Percentiles rank a stretch among this genome's conserved stretches.
phyloP scores from a whole-genome alignment of 2,888 invertebrate genomes.

The Campaea margaritaria region DNA sequence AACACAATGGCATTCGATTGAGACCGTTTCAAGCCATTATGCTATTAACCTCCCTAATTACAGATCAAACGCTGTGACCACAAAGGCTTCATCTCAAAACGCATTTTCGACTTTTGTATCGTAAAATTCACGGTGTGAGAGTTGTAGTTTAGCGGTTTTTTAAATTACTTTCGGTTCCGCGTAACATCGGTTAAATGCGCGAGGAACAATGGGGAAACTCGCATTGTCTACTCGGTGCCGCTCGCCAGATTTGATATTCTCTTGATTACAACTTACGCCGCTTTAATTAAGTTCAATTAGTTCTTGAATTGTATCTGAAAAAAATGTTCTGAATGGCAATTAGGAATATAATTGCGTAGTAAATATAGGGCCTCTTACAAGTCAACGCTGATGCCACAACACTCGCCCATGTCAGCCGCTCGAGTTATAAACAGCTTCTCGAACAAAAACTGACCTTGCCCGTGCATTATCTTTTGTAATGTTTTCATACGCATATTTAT shows the following conservation, averaged over 20 bases:
- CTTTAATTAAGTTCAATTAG: slow-evolving; percentile 27
- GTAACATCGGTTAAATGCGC: slow-evolving; percentile 43
- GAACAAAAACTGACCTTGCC: slow-evolving; percentile 46
- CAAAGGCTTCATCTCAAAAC: slow-evolving; percentile 74
- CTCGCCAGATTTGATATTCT: slow-evolving; percentile 23
- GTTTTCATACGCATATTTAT: slow-evolving; percentile 48
- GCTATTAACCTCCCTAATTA: slow-evolving; percentile 80
- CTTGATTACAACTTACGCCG: slow-evolving; percentile 13
- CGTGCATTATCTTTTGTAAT: slow-evolving; percentile 47
- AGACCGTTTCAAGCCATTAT: slow-evolving; percentile 78
- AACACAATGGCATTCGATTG: slow-evolving; percentile 74
- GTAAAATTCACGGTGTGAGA: slow-evolving; percentile 68
- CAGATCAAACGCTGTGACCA: slow-evolving; percentile 79
- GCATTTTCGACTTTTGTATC: slow-evolving; percentile 73
- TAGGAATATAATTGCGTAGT: slow-evolving; percentile 24
- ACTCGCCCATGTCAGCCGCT: slow-evolving; percentile 18
- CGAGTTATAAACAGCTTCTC: slow-evolving; percentile 23
- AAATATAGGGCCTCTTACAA: slow-evolving; percentile 26
- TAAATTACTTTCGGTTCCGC: slow-evolving; percentile 67
- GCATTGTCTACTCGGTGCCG: slow-evolving; percentile 36
- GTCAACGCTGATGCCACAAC: slow-evolving; percentile 20
- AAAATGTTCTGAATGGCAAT: slow-evolving; percentile 24
- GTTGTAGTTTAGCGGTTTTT: slow-evolving; percentile 69
- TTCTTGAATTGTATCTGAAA: slow-evolving; percentile 17
- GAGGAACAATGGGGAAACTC: slow-evolving; percentile 37